These are phyloP conservation scores for Salminus brasiliensis DNA, from an alignment of 2,113 vertebrate genomes.

Conservation along the genomic window DNA sequence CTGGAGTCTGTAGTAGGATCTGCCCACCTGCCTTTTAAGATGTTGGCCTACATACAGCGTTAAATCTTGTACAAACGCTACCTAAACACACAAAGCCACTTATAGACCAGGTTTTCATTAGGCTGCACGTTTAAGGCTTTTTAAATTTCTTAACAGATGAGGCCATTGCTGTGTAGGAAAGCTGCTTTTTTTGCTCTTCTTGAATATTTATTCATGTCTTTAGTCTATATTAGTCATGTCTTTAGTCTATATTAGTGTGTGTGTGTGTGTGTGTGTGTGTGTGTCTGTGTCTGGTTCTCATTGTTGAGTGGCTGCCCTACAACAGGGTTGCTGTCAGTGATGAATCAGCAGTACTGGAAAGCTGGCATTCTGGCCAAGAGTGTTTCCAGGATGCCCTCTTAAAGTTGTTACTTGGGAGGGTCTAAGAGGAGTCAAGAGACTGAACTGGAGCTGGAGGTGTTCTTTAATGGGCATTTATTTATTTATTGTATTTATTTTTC, in stretches of 20 bases:
- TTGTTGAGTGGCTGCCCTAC: not conserved
- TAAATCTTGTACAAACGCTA: not conserved
- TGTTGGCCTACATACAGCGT: constrained; percentile 13
- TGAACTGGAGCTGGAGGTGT: constrained; percentile 40
- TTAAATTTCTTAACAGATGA: not conserved
- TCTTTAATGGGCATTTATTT: constrained; percentile 58
- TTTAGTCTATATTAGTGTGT: no score
- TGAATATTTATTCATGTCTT: not conserved
- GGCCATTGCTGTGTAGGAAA: not conserved
- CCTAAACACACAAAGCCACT: not conserved
- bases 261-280: no score
- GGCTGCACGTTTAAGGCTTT: not conserved
- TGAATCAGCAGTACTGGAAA: constrained; percentile 51
- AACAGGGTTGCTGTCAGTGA: constrained; percentile 20
- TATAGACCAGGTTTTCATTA: not conserved
- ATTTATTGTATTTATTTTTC: not conserved
- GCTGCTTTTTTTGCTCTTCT: not conserved
- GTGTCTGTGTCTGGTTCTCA: not conserved
- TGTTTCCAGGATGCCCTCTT: constrained; percentile 37
- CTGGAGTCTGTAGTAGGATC: constrained; percentile 41
- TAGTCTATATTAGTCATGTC: not conserved
- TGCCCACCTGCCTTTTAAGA: constrained; percentile 15
- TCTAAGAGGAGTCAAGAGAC: constrained; percentile 34
- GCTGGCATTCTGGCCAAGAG: constrained; percentile 43
- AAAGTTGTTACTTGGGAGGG: constrained; percentile 23